phyloP scores from a whole-genome alignment of 2,888 invertebrate genomes.

The Drosophila antonietae region DNA sequence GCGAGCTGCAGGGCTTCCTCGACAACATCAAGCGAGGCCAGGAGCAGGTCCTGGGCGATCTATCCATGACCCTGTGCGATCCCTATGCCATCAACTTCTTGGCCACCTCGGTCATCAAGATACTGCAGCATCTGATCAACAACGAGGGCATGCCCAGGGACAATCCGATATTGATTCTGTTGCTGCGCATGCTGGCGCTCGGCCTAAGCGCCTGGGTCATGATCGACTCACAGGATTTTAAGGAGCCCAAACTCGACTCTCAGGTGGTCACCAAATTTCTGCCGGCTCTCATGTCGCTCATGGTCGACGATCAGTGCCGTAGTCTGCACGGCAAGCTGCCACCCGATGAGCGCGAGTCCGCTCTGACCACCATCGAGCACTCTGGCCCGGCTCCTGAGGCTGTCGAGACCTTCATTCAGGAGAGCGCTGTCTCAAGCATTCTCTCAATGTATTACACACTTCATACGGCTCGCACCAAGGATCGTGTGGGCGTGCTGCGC shows the following conservation, averaged over 20 bases:
- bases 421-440: conserved; percentile 95
- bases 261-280: conserved; percentile 97
- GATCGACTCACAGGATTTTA: conserved; percentile 97
- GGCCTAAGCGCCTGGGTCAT: conserved; percentile 98
- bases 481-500: conserved; percentile 92
- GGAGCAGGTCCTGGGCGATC: conserved; percentile 94
- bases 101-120: conserved; percentile 96
- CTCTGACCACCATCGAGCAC: conserved; percentile 96
- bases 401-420: conserved; percentile 95
- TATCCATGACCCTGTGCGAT: conserved; percentile 98
- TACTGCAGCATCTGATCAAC: conserved; percentile 94
- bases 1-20: conserved; percentile 96
- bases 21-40: conserved; percentile 97
- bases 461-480: conserved; percentile 93
- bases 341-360: conserved; percentile 96
- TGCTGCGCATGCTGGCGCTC: conserved; percentile 95
- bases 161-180: conserved; percentile 93
- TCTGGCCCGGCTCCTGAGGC: conserved; percentile 97
- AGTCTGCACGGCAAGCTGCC: conserved; percentile 93
- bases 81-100: conserved; percentile 98
- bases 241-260: conserved; percentile 96
- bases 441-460: conserved; percentile 97
- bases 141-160: conserved; percentile 95
- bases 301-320: conserved; percentile 94
- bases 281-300: conserved; percentile 96